A percentile compares a stretch with the other conserved stretches of the same genome.
Conservation (phyloP, 2,888 invertebrate species). For the Morpho deidamia region DNA sequence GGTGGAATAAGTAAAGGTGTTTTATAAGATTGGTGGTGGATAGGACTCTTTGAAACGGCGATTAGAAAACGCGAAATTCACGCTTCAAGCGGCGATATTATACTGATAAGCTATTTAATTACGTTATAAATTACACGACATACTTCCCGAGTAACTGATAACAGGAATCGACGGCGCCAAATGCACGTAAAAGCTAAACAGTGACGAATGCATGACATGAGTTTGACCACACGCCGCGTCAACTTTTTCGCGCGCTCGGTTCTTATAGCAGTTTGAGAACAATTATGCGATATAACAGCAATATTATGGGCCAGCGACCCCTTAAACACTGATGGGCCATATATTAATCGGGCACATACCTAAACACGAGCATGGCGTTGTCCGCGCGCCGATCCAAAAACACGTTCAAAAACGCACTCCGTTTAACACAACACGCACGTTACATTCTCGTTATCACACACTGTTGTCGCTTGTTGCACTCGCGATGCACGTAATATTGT, state of each 20-base stretch:
- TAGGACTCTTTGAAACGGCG: conserved; percentile 12
- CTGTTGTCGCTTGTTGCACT: conserved; percentile 71
- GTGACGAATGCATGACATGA: conserved; percentile 35
- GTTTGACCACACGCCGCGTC: conserved; percentile 8
- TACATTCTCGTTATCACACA: conserved; percentile 74
- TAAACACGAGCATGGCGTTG: conserved; percentile 71
- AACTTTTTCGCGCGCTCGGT: not conserved
- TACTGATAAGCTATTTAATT: conserved; percentile 67
- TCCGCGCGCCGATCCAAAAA: conserved; percentile 63
- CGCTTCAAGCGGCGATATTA: conserved; percentile 39
- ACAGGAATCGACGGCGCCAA: conserved; percentile 51
- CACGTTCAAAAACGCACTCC: conserved; percentile 62
- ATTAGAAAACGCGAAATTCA: conserved; percentile 57
- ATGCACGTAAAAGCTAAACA: conserved; percentile 45
- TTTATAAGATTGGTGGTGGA: too few species aligned
- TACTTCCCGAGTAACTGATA: conserved; percentile 62
- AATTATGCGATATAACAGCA: conserved; percentile 9
- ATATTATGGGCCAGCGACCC: conserved; percentile 56
- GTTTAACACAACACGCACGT: conserved; percentile 70
- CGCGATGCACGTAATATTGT: conserved; percentile 66
- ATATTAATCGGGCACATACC: conserved; percentile 74
- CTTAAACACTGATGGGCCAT: conserved; percentile 62
- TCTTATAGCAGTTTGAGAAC: not conserved
- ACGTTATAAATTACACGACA: conserved; percentile 71
- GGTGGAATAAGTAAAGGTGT: too few species aligned